These are phyloP conservation scores for Amphipoea oculea DNA, from an alignment of 2,888 invertebrate genomes.

Conservation along the genomic window DNA sequence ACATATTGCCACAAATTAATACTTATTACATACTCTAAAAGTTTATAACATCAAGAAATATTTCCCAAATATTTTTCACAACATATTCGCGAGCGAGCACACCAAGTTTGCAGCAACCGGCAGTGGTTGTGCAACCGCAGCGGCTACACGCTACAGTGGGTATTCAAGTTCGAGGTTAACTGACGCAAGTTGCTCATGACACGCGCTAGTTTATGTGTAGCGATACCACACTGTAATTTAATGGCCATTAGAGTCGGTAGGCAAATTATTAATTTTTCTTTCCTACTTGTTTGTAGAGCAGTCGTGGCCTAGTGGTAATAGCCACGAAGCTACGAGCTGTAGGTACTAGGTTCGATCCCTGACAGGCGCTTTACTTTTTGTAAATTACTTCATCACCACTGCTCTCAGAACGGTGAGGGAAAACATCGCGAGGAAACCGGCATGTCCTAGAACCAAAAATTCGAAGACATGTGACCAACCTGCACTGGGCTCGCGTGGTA, in stretches of 20 bases:
- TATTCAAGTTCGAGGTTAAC: constrained; percentile 69
- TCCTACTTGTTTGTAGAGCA: not conserved
- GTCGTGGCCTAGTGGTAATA: too few relatives aligned
- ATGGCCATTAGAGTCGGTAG: not conserved
- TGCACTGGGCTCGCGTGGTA: too few relatives aligned
- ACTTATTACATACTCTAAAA: not conserved
- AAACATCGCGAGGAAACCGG: too few relatives aligned
- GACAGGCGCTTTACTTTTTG: too few relatives aligned
- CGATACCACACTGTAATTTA: constrained; percentile 11
- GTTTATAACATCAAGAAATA: not conserved
- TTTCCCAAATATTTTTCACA: constrained; percentile 58
- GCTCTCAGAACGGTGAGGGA: too few relatives aligned
- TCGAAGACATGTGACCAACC: too few relatives aligned
- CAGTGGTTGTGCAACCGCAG: constrained; percentile 58
- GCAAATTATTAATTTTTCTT: not conserved
- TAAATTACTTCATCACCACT: too few relatives aligned
- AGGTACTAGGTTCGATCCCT: too few relatives aligned
- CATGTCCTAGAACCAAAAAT: too few relatives aligned
- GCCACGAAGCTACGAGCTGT: too few relatives aligned
- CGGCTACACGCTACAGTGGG: constrained; percentile 59
- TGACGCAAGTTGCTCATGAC: constrained; percentile 55
- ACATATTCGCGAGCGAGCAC: constrained; percentile 26
- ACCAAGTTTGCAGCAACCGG: constrained; percentile 35
- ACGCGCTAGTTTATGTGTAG: constrained; percentile 15
- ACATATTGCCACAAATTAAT: too few relatives aligned